Base-by-base conservation (phyloP, 2,797 vertebrate genomes). In the Spizella passerina region DNA sequence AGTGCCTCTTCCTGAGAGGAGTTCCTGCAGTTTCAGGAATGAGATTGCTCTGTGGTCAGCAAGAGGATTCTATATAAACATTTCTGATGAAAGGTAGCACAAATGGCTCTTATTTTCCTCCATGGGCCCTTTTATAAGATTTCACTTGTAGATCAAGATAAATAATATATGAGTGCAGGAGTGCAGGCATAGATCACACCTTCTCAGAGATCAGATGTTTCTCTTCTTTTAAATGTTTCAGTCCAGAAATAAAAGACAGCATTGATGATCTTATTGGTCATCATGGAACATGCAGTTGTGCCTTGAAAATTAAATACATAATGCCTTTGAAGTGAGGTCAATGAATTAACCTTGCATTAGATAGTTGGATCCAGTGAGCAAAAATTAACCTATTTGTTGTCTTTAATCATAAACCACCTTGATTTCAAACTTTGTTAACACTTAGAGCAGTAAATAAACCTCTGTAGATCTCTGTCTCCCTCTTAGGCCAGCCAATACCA, bases 141-240 rank as follows among this genome's bases (percentile, higher is more conserved):
- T 90, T 91, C 73, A 53, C 20, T 93, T 91, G 79, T 86, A 90
- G 91, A 94, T 86, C 47, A 90, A 76, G 46, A 94, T 96, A 90
- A 95, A 95, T 95, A 95, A 96, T 94, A 79, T 36, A 95, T 91
- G 86, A 96, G 34, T 56, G 44, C n/a, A 64, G 88, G 66, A 96
- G 70, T 79, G 75, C 66, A 92, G 73, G 41, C 80, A 90, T 90
- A 96, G 91, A 93, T 88, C 93, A 86, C 93, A 92, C 73, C 86
- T 94, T 91, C 89, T 95, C 55, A 50, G 79, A 91, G 72, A 86
- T 84, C 63, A 96, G 66, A 88, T 77, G 14, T 76, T 94, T 82
- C 70, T 84, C 70, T 59, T 94, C 43, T 94, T 93, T 90, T 73
- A 93, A 85, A 93, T 41, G 49, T 68, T 95, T 86, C 47, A 76